phyloP scores from a whole-genome alignment of 2,797 vertebrate genomes.

The Thunnus albacares region DNA sequence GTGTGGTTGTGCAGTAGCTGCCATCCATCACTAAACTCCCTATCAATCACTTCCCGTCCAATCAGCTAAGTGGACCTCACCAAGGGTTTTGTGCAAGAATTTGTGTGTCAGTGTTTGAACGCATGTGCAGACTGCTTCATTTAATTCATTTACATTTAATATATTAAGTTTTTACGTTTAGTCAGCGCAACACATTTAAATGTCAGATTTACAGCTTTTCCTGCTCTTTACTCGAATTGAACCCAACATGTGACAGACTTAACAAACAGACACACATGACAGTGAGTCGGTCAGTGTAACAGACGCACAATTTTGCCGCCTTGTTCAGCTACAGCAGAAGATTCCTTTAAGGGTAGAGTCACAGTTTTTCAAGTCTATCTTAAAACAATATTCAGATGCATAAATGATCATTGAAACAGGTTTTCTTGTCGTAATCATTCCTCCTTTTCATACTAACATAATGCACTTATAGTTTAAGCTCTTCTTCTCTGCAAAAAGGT shows the following conservation, averaged over 20 bases:
- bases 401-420: too few species aligned
- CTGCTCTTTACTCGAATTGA: constrained; percentile 25
- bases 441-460: too few species aligned
- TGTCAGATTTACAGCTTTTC: constrained; percentile 35
- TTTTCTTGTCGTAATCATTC: too few species aligned
- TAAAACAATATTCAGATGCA: too few species aligned
- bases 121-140: constrained; percentile 28
- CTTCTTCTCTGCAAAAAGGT: too few species aligned
- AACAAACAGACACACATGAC: constrained; percentile 17
- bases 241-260: constrained; percentile 24
- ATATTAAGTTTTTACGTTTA: constrained; percentile 40
- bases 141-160: constrained; percentile 56
- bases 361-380: too few species aligned
- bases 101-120: constrained; percentile 27
- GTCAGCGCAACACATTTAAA: constrained; percentile 60
- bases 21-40: constrained; percentile 66
- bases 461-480: too few species aligned
- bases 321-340: constrained; percentile 6
- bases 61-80: constrained; percentile 75
- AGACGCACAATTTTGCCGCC: constrained; percentile 2
- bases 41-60: constrained; percentile 76
- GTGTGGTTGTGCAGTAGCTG: constrained; percentile 41
- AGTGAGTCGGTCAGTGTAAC: constrained; percentile 14
- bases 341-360: background rate
- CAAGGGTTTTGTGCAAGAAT: constrained; percentile 32